phyloP scores from a whole-genome alignment of 2,797 vertebrate species.

The Pristis pectinata region DNA sequence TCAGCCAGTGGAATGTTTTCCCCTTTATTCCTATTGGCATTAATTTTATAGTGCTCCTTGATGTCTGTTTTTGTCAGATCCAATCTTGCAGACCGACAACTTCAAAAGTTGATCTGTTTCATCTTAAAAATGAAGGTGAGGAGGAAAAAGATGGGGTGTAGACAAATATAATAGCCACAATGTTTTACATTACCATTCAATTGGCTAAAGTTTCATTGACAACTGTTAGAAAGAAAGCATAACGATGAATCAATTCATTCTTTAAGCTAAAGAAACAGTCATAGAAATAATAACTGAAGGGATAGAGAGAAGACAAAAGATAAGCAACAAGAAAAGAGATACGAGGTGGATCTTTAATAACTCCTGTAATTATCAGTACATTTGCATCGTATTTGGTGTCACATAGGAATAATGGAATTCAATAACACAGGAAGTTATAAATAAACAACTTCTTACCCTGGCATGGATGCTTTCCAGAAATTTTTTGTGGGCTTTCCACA shows the following conservation, averaged over 20 bases:
- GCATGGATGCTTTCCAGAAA: constrained; percentile 51
- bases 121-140: background rate
- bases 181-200: background rate
- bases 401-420: background rate
- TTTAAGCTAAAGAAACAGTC: background rate
- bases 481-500: constrained; percentile 49
- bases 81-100: background rate
- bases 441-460: constrained; percentile 46
- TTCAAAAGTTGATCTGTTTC: background rate
- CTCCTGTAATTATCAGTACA: background rate
- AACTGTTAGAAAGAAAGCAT: background rate
- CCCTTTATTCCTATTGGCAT: too few species aligned
- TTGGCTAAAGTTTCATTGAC: background rate
- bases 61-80: background rate
- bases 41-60: too few species aligned
- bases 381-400: background rate
- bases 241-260: background rate
- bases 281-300: background rate
- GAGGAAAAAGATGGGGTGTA: background rate
- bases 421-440: constrained; percentile 15
- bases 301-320: background rate
- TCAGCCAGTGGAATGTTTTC: too few species aligned
- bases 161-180: background rate
- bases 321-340: background rate
- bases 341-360: background rate